Percentiles rank a stretch among this genome's conserved stretches.
These are phyloP conservation scores for Papilio elwesi DNA, from an alignment of 2,888 invertebrate species.

Conservation along the genomic window DNA sequence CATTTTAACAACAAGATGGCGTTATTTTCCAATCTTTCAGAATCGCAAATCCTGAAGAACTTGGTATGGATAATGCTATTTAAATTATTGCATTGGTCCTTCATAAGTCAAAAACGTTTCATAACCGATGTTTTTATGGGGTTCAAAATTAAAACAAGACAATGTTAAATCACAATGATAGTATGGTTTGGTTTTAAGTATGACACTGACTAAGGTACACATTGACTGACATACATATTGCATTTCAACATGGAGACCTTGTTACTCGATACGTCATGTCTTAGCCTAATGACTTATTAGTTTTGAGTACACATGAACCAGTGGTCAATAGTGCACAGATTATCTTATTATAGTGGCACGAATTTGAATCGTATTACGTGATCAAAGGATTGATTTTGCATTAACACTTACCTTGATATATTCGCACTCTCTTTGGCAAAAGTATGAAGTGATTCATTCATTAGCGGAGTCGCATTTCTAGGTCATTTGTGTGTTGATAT, in stretches of 20 bases:
- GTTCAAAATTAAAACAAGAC: too few species aligned
- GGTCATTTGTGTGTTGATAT: constrained; percentile 56
- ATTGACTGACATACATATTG: neutral
- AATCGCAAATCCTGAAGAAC: too few species aligned
- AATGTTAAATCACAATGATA: too few species aligned
- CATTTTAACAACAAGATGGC: too few species aligned
- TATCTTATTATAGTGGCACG: neutral
- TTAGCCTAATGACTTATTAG: constrained; percentile 64
- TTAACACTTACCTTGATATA: constrained; percentile 44
- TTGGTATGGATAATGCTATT: too few species aligned
- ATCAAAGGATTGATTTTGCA: constrained; percentile 45
- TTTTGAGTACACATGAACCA: constrained; percentile 51
- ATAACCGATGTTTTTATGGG: too few species aligned
- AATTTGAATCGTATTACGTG: constrained; percentile 45
- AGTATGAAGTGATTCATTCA: constrained; percentile 55
- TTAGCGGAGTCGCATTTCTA: constrained; percentile 56
- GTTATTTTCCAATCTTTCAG: too few species aligned
- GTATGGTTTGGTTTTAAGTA: too few species aligned
- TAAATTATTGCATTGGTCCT: too few species aligned
- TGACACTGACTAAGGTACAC: neutral
- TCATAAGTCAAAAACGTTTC: too few species aligned
- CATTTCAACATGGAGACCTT: constrained; percentile 1
- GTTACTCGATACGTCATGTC: constrained; percentile 28
- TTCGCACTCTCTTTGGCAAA: constrained; percentile 45
- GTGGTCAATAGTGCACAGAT: constrained; percentile 44